phyloP scores from a whole-genome alignment of 2,888 invertebrate species.

The Diaperis boleti region DNA sequence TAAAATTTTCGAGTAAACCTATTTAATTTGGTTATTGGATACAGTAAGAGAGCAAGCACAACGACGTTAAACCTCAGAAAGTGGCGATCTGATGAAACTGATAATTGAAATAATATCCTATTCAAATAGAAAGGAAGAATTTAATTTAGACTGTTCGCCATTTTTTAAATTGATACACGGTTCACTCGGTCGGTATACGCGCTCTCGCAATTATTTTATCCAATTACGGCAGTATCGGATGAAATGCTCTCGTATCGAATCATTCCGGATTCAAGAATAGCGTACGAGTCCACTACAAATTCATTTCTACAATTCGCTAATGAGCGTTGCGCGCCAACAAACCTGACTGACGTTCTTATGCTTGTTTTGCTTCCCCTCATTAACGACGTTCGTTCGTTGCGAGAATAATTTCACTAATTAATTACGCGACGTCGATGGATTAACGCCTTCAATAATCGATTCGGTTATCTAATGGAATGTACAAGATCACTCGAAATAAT shows the following conservation, averaged over 20 bases:
- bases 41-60: conserved; percentile 5
- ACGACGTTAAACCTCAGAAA: conserved; percentile 30
- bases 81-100: conserved; percentile 40
- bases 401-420: conserved; percentile 58
- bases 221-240: conserved; percentile 43
- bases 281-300: conserved; percentile 54
- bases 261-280: conserved; percentile 58
- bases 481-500: neutral
- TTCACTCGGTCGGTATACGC: conserved; percentile 41
- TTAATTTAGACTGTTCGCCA: conserved; percentile 55
- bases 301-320: conserved; percentile 51
- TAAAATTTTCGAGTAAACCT: conserved; percentile 5
- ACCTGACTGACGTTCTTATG: conserved; percentile 44
- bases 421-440: conserved; percentile 43
- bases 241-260: conserved; percentile 45
- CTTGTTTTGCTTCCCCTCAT: conserved; percentile 46
- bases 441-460: conserved; percentile 20
- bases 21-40: conserved; percentile 21
- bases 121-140: conserved; percentile 60
- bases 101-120: conserved; percentile 60
- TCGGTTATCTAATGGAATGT: neutral
- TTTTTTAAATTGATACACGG: conserved; percentile 42
- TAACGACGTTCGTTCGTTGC: conserved; percentile 57
- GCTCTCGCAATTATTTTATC: conserved; percentile 45
- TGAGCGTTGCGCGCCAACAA: conserved; percentile 41